Evolutionary conservation across 2,797 vertebrate genomes (phyloP).

Genomic region (Sebastolobus altivelis): DNA sequence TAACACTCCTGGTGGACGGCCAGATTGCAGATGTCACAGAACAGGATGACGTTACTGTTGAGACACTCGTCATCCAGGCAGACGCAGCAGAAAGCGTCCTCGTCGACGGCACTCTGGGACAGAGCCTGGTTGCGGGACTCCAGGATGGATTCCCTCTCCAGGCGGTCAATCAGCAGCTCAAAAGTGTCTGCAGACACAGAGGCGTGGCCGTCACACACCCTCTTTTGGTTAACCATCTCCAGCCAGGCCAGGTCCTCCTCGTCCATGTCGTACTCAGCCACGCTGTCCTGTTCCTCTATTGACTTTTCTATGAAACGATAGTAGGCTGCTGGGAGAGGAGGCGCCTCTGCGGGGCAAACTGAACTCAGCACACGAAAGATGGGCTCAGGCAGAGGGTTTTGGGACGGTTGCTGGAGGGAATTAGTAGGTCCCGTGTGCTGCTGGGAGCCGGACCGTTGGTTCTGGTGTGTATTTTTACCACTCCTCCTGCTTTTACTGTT

Average conservation of each 20-base stretch:
- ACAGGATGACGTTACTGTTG: slow-evolving; percentile 98
- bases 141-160: slow-evolving; percentile 95
- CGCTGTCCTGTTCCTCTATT: slow-evolving; percentile 91
- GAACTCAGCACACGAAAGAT: slow-evolving; percentile 90
- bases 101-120: slow-evolving; percentile 92
- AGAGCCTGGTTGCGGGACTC: slow-evolving; percentile 92
- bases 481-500: slow-evolving; percentile 90
- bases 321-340: slow-evolving; percentile 90
- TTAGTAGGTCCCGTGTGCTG: slow-evolving; percentile 82
- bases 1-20: slow-evolving; percentile 99
- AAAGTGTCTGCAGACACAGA: slow-evolving; percentile 92
- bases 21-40: slow-evolving; percentile 98
- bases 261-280: slow-evolving; percentile 98
- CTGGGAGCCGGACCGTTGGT: slow-evolving; percentile 74
- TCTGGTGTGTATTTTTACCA: slow-evolving; percentile 87
- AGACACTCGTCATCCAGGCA: slow-evolving; percentile 98
- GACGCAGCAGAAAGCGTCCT: slow-evolving; percentile 97
- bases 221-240: slow-evolving; percentile 97
- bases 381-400: slow-evolving; percentile 90
- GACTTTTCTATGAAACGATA: slow-evolving; percentile 94
- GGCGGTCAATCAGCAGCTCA: slow-evolving; percentile 93
- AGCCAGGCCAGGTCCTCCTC: slow-evolving; percentile 98
- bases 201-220: slow-evolving; percentile 91
- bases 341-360: slow-evolving; percentile 82
- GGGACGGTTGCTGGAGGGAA: slow-evolving; percentile 76